Conservation (phyloP, 2,797 vertebrate species). For the Anniella stebbinsi region DNA sequence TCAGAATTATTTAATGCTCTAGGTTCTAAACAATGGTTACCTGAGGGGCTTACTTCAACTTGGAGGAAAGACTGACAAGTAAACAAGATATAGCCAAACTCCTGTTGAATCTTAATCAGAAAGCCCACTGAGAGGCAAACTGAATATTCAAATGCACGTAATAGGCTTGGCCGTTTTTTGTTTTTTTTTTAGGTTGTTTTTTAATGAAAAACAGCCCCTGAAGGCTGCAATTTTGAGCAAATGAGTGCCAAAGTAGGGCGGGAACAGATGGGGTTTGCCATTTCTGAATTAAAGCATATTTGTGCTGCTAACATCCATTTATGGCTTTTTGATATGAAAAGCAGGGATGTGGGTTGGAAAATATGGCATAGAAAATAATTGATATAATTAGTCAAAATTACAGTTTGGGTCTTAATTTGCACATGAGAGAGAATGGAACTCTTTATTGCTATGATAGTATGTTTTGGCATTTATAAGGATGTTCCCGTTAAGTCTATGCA, state of each 20-base stretch:
- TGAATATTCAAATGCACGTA: background rate
- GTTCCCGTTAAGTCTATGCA: background rate
- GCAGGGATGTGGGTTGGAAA: conserved; percentile 32
- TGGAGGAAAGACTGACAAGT: background rate
- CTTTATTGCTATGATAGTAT: background rate
- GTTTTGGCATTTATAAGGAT: background rate
- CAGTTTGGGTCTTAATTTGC: background rate
- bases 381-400: background rate
- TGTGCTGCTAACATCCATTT: background rate
- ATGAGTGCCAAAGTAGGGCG: no score
- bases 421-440: background rate
- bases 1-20: conserved; percentile 22
- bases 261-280: background rate
- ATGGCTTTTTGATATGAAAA: conserved; percentile 5
- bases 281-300: background rate
- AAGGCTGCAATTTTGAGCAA: background rate
- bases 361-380: background rate
- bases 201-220: background rate
- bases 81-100: conserved; percentile 1
- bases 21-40: conserved; percentile 24
- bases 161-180: background rate
- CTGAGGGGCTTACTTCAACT: conserved; percentile 15
- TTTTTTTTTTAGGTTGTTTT: background rate
- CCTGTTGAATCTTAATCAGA: background rate
- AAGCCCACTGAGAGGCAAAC: conserved; percentile 28